Evolutionary conservation across 2,113 vertebrate genomes (phyloP), one percentile per base, ranked within the genome.

Genomic region (Brachionichthys hirsutus): DNA sequence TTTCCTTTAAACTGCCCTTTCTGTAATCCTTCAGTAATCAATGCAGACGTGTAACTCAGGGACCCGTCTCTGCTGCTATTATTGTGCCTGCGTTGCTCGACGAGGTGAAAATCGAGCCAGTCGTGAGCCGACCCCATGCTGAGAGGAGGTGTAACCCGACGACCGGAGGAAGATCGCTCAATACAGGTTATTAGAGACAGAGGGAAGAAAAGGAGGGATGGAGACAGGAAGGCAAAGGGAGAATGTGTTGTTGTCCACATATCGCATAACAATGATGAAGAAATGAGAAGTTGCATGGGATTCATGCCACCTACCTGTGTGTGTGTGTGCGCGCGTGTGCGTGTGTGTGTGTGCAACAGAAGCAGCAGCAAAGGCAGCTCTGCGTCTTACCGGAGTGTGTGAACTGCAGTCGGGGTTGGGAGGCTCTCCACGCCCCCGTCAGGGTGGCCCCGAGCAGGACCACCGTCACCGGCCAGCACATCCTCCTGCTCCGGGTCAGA

Each of bases 341-440:
- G 30, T 17, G 34, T 54, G 34, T 56, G n/a, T 57, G 34, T 65
- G 18, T 41, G 62, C 54, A 45, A 16, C 16, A 34, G 35, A n/a
- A 42, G 49, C 24, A 63, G 30, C 45, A 13, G 13, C 15, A 40
- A n/a, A 15, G 24, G 19, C n/a, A 24, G 41, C 16, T 14, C 19
- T 48, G 46, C 3, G 12, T 70, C 85, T 83, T 87, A 91, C 90
- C 90, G 9, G 89, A 71, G 70, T 88, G 78, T 12, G 82, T 87
- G 81, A 91, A 87, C 85, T 89, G 89, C 44, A 91, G 82, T 38
- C 89, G 80, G 40, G 90, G 89, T 20, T 90, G 90, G 69, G 86
- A 89, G 48, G 90, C 78, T 83, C 85, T 87, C 89, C 88, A 89
- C 4, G 89, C 88, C 38, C 75, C 80, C 0, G 78, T 80, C 17